These are phyloP conservation scores for Onychomys arenicola DNA, from an alignment of 2,797 vertebrate genomes.

Conservation along the genomic window DNA sequence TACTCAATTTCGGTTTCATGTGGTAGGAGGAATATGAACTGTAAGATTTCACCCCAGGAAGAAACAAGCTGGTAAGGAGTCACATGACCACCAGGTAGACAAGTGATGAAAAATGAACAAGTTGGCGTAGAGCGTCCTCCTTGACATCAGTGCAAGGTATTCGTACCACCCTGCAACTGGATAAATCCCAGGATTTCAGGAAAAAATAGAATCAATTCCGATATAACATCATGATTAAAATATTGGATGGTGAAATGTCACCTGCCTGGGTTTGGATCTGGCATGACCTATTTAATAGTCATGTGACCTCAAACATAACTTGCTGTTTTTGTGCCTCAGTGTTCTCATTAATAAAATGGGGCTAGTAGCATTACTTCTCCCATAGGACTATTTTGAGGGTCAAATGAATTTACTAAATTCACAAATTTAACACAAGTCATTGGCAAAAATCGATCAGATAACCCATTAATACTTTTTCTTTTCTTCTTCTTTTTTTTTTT, in stretches of 20 bases:
- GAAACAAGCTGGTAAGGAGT: neutral
- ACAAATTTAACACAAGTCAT: slow-evolving; percentile 35
- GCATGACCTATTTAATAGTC: neutral
- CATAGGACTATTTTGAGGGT: neutral
- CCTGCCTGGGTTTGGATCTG: neutral
- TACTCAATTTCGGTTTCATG: neutral
- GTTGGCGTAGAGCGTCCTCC: neutral
- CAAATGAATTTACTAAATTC: slow-evolving; percentile 25
- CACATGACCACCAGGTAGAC: neutral
- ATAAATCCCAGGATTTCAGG: neutral
- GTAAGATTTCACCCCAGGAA: neutral
- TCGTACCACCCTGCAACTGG: neutral
- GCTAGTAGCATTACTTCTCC: neutral
- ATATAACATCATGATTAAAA: neutral
- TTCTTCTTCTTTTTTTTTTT: neutral
- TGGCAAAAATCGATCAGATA: neutral
- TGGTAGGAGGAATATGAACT: neutral
- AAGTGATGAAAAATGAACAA: neutral
- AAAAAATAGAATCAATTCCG: neutral
- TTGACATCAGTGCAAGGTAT: slow-evolving; percentile 18
- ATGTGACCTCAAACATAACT: neutral
- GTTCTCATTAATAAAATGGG: slow-evolving; percentile 21
- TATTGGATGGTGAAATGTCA: neutral
- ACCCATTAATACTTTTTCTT: neutral
- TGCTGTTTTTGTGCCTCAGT: neutral